Evolutionary conservation across 2,113 vertebrate species (phyloP).

Genomic region (Macquaria ambigua): DNA sequence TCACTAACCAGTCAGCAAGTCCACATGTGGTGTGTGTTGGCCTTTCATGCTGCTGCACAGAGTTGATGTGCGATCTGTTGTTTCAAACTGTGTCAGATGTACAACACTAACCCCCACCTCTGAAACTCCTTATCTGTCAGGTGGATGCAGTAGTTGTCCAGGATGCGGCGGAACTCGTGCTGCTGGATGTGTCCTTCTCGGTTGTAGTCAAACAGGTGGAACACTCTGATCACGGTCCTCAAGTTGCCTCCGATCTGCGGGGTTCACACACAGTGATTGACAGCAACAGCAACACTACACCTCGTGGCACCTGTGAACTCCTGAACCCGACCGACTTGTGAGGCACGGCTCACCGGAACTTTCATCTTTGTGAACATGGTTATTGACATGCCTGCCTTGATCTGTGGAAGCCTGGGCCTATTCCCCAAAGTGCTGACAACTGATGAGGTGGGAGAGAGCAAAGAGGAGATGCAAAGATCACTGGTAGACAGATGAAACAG

Average conservation of each 20-base stretch:
- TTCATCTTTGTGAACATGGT: slow-evolving; percentile 54
- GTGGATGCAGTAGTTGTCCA: slow-evolving; percentile 76
- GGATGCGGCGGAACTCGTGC: slow-evolving; percentile 61
- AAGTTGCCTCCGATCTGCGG: slow-evolving; percentile 80
- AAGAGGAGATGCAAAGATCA: slow-evolving; percentile 28
- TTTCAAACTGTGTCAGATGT: slow-evolving; percentile 10
- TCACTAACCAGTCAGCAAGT: neutral
- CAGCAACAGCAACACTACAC: slow-evolving; percentile 31
- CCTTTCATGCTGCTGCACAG: neutral
- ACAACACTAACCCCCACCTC: slow-evolving; percentile 51
- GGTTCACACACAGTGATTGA: slow-evolving; percentile 40
- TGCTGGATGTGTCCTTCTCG: slow-evolving; percentile 62
- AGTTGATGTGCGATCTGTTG: neutral
- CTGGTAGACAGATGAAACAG: slow-evolving; percentile 14
- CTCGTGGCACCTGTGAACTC: slow-evolving; percentile 42
- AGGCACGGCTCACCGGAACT: slow-evolving; percentile 15
- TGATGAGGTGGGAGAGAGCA: slow-evolving; percentile 13
- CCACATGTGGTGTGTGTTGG: neutral
- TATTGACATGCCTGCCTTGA: slow-evolving; percentile 49
- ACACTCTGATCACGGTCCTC: slow-evolving; percentile 73
- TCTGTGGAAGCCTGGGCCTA: slow-evolving; percentile 36
- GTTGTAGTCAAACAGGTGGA: slow-evolving; percentile 78
- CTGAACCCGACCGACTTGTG: slow-evolving; percentile 29
- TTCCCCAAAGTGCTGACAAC: slow-evolving; percentile 42
- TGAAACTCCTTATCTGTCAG: slow-evolving; percentile 77